Evolutionary conservation across 1,140 invertebrate species (phyloP).

Genomic region (Leptopilina clavipes): DNA sequence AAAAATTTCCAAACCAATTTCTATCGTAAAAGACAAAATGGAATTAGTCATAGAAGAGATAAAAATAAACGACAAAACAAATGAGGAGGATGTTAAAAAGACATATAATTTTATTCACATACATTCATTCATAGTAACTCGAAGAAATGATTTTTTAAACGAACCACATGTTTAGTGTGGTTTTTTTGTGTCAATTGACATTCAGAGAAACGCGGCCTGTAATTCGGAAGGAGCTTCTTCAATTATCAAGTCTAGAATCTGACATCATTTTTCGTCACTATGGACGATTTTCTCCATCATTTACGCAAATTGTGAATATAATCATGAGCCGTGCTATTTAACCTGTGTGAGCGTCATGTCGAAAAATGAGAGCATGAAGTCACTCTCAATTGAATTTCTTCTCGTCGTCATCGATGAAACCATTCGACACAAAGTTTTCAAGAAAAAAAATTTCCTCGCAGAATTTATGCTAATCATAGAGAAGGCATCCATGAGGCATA

Average conservation of each 20-base stretch:
- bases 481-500: neutral
- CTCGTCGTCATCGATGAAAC: constrained; percentile 28
- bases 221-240: constrained; percentile 7
- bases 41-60: too few relatives aligned
- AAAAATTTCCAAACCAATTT: too few relatives aligned
- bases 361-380: constrained; percentile 47
- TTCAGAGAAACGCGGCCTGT: neutral
- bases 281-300: constrained; percentile 38
- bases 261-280: constrained; percentile 18
- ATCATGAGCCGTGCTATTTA: constrained; percentile 45
- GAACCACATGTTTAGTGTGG: too few relatives aligned
- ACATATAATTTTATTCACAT: too few relatives aligned
- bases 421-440: neutral
- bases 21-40: too few relatives aligned
- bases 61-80: too few relatives aligned
- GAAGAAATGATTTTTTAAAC: too few relatives aligned
- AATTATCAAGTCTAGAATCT: neutral
- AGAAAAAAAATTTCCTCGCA: neutral
- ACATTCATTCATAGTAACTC: too few relatives aligned
- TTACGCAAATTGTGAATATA: constrained; percentile 45
- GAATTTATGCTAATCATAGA: constrained; percentile 27
- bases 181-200: neutral
- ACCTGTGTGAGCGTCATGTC: constrained; percentile 56
- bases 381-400: constrained; percentile 8
- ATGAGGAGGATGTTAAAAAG: too few relatives aligned